phyloP scores from a whole-genome alignment of 2,888 invertebrate genomes.

The Neoascia interrupta region DNA sequence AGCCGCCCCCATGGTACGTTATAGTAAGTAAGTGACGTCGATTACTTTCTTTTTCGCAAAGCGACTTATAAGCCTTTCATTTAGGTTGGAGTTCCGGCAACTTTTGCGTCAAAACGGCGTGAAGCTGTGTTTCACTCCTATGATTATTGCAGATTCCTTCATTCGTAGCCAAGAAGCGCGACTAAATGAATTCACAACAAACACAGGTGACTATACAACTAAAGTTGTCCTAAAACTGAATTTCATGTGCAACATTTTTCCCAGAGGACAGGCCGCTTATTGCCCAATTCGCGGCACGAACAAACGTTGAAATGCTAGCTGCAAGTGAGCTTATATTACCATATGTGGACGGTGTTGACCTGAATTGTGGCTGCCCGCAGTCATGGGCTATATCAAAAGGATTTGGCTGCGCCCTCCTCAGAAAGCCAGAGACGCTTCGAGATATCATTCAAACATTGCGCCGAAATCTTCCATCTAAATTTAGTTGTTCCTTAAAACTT shows the following conservation, averaged over 20 bases:
- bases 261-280: constrained; percentile 90
- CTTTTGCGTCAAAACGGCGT: constrained; percentile 90
- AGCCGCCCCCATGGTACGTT: constrained; percentile 98
- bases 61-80: not conserved
- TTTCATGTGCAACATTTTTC: constrained; percentile 9
- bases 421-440: constrained; percentile 89
- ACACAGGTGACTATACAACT: constrained; percentile 76
- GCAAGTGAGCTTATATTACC: constrained; percentile 91
- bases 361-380: constrained; percentile 99
- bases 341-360: constrained; percentile 94
- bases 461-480: constrained; percentile 85
- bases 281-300: constrained; percentile 97
- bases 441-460: constrained; percentile 89
- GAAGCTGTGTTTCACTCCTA: constrained; percentile 95
- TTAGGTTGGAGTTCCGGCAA: constrained; percentile 87
- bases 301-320: constrained; percentile 88
- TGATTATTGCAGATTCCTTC: constrained; percentile 98
- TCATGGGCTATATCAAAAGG: constrained; percentile 95
- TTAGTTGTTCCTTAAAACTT: constrained; percentile 95
- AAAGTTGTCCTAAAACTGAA: not conserved
- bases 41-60: not conserved
- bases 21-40: constrained; percentile 85
- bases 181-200: constrained; percentile 89
- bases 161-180: constrained; percentile 93
- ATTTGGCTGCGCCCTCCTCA: constrained; percentile 91